Evolutionary conservation across 1,140 invertebrate species (phyloP).

Genomic region (Carcinoscorpius rotundicauda): DNA sequence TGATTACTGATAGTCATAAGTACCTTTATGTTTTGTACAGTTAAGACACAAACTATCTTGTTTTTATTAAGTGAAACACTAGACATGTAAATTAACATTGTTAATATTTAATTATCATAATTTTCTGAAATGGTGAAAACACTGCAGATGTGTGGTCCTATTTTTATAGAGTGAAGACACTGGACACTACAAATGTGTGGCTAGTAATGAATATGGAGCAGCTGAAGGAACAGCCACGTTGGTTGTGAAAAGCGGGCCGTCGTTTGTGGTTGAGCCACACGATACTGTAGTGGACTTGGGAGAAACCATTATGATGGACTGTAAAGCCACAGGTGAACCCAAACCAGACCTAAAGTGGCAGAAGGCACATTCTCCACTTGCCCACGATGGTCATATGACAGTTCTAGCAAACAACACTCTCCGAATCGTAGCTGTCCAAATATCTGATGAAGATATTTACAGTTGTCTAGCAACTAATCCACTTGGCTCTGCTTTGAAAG

Average conservation of each 20-base stretch:
- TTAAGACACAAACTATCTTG: too few relatives aligned
- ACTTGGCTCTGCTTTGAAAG: constrained; percentile 15
- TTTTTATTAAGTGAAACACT: not conserved
- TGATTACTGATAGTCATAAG: too few relatives aligned
- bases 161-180: constrained; percentile 63
- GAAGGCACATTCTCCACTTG: constrained; percentile 25
- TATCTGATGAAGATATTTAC: constrained; percentile 27
- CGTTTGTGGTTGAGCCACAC: constrained; percentile 31
- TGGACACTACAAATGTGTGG: constrained; percentile 60
- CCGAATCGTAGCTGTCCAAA: constrained; percentile 32
- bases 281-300: constrained; percentile 28
- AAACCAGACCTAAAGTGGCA: constrained; percentile 31
- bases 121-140: not conserved
- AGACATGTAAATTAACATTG: not conserved
- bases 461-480: constrained; percentile 26
- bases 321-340: constrained; percentile 33
- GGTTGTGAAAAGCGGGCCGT: constrained; percentile 21
- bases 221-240: constrained; percentile 11
- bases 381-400: constrained; percentile 25
- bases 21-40: too few relatives aligned
- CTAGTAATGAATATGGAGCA: constrained; percentile 20
- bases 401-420: constrained; percentile 36
- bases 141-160: not conserved
- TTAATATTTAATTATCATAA: not conserved
- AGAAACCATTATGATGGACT: constrained; percentile 31